These are phyloP conservation scores for Botia kubotai DNA, from an alignment of 2,797 vertebrate species.

Conservation along the genomic window DNA sequence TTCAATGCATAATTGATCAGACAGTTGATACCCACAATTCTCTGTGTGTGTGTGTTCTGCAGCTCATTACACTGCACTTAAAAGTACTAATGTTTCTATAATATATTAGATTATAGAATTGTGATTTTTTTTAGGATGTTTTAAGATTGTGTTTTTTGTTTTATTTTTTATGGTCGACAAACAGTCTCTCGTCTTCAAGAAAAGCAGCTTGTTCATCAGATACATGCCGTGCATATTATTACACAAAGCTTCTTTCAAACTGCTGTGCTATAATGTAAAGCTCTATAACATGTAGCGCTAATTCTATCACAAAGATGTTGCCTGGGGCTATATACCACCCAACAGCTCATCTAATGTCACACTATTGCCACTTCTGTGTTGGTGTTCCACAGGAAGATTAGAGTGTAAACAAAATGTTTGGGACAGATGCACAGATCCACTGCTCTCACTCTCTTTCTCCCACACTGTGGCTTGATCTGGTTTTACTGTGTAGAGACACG, in stretches of 20 bases:
- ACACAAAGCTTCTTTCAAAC: slow-evolving; percentile 11
- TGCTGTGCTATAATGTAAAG: slow-evolving; percentile 13
- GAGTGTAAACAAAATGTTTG: slow-evolving; percentile 50
- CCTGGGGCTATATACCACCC: slow-evolving; percentile 45
- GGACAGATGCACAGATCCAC: slow-evolving; percentile 55
- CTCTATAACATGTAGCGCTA: slow-evolving; percentile 28
- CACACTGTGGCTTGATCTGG: slow-evolving; percentile 56
- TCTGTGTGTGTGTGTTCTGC: not conserved
- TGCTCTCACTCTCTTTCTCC: slow-evolving; percentile 41
- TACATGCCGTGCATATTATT: slow-evolving; percentile 13
- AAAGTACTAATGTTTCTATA: slow-evolving; percentile 22
- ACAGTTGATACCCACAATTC: not conserved
- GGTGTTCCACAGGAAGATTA: slow-evolving; percentile 51
- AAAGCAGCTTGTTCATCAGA: slow-evolving; percentile 24
- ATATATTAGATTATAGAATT: not conserved
- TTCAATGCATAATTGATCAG: not conserved
- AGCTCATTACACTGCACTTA: not conserved
- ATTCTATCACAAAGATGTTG: slow-evolving; percentile 38
- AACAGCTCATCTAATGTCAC: slow-evolving; percentile 41
- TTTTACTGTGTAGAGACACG: slow-evolving; percentile 56
- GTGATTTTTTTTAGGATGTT: not conserved
- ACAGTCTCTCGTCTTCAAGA: slow-evolving; percentile 24
- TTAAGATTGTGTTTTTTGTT: too few species aligned
- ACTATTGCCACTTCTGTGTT: slow-evolving; percentile 40
- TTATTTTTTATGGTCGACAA: not conserved